Conservation (phyloP, 2,888 invertebrate species). For the Patella ulyssiponensis region DNA sequence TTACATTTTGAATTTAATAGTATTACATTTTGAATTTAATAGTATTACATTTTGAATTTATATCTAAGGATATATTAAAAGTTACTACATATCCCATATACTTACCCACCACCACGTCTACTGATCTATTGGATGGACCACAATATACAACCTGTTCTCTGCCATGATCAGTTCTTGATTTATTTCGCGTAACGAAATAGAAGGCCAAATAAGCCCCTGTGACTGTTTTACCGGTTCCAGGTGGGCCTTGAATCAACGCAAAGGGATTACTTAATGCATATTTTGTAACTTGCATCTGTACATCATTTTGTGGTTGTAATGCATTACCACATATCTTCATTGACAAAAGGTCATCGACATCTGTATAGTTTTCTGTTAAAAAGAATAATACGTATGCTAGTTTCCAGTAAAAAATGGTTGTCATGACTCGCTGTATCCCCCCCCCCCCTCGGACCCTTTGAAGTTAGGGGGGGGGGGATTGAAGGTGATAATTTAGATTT, state of each 20-base stretch:
- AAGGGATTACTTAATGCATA: slow-evolving; percentile 55
- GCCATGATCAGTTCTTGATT: slow-evolving; percentile 25
- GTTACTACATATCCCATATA: neutral
- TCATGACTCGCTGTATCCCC: no score
- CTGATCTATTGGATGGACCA: slow-evolving; percentile 62
- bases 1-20: no score
- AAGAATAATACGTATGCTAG: neutral
- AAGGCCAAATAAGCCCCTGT: slow-evolving; percentile 55
- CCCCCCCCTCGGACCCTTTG: no score
- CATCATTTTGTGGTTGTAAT: slow-evolving; percentile 41
- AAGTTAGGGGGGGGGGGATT: no score
- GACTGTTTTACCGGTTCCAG: slow-evolving; percentile 66
- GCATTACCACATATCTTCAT: slow-evolving; percentile 16
- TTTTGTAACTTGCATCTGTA: slow-evolving; percentile 56
- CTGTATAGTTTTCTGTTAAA: slow-evolving; percentile 43
- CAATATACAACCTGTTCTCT: slow-evolving; percentile 64
- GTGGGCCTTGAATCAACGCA: slow-evolving; percentile 61
- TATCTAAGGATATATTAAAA: no score
- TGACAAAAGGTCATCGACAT: slow-evolving; percentile 45
- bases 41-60: no score
- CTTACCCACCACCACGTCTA: slow-evolving; percentile 65
- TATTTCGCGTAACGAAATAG: slow-evolving; percentile 48
- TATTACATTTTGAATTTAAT: no score
- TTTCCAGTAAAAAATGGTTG: no score
- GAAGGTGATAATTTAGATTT: no score